Conservation (phyloP, 2,888 invertebrate species). For the Drosophila robusta region DNA sequence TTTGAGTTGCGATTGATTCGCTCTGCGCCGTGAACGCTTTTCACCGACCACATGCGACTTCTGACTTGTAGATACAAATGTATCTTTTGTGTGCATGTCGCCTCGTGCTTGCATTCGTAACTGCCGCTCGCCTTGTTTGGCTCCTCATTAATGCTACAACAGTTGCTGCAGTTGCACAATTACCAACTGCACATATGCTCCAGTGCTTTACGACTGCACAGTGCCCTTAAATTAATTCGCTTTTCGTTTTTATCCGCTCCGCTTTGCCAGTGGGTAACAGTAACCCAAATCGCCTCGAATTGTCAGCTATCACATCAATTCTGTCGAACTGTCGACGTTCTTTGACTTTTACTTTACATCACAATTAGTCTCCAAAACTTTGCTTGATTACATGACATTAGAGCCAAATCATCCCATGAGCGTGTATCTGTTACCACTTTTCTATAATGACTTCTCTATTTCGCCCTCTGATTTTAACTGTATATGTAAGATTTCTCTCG, state of each 20-base stretch:
- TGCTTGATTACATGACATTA: not conserved
- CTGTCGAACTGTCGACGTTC: slow-evolving; percentile 18
- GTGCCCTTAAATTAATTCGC: slow-evolving; percentile 32
- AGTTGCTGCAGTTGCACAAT: slow-evolving; percentile 49
- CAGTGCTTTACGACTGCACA: slow-evolving; percentile 33
- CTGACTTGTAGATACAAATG: slow-evolving; percentile 37
- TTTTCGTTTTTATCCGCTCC: not conserved
- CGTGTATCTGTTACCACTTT: not conserved
- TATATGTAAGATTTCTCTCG: no score
- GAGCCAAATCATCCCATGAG: no score
- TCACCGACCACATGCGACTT: slow-evolving; percentile 23
- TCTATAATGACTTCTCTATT: not conserved
- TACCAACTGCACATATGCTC: slow-evolving; percentile 35
- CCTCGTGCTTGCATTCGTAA: not conserved
- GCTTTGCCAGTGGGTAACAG: slow-evolving; percentile 28
- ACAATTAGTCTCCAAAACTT: slow-evolving; percentile 1
- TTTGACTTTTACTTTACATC: slow-evolving; percentile 26
- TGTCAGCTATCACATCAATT: slow-evolving; percentile 40
- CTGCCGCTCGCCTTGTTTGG: slow-evolving; percentile 28
- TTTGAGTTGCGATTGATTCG: slow-evolving; percentile 65
- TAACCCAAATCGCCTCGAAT: slow-evolving; percentile 46
- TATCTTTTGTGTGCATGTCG: slow-evolving; percentile 14
- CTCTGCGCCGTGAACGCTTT: slow-evolving; percentile 17
- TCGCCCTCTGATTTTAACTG: no score
- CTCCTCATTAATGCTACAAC: slow-evolving; percentile 58